These are phyloP conservation scores for Orchestes rusci DNA, from an alignment of 2,888 invertebrate genomes.

Conservation along the genomic window DNA sequence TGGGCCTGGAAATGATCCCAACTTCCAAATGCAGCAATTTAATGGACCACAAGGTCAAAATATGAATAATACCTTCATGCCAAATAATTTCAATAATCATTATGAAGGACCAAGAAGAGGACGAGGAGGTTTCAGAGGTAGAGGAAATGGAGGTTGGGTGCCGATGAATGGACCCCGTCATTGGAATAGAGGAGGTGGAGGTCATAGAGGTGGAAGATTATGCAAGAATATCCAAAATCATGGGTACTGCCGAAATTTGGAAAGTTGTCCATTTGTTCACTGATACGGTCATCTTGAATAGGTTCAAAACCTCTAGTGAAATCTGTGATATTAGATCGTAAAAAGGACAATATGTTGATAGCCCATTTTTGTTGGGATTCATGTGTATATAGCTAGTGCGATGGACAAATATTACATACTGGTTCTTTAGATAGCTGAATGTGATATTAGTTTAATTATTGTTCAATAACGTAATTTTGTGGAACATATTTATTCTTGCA, in stretches of 20 bases:
- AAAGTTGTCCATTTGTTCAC: slow-evolving; percentile 77
- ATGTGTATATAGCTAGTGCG: too few species aligned
- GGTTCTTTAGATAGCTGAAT: too few species aligned
- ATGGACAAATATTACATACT: too few species aligned
- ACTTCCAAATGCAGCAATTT: slow-evolving; percentile 27
- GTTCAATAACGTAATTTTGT: too few species aligned
- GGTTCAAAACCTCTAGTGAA: not conserved
- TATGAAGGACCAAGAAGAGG: too few species aligned
- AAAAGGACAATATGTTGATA: not conserved
- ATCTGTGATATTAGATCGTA: slow-evolving; percentile 17
- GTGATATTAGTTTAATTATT: too few species aligned
- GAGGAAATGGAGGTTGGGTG: slow-evolving; percentile 48
- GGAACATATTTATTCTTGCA: too few species aligned
- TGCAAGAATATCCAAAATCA: slow-evolving; percentile 75
- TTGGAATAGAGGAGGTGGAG: slow-evolving; percentile 46
- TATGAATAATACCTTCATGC: slow-evolving; percentile 28
- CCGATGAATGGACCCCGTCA: slow-evolving; percentile 43
- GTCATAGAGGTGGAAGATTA: slow-evolving; percentile 45
- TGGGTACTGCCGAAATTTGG: slow-evolving; percentile 75
- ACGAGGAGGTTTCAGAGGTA: slow-evolving; percentile 27
- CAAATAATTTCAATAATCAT: slow-evolving; percentile 42
- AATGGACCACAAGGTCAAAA: slow-evolving; percentile 23
- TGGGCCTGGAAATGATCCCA: slow-evolving; percentile 26
- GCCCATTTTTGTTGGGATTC: too few species aligned
- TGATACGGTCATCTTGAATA: slow-evolving; percentile 40